These are phyloP conservation scores for Zygothrica quintamaculata DNA, from an alignment of 2,888 invertebrate genomes.

Conservation along the genomic window DNA sequence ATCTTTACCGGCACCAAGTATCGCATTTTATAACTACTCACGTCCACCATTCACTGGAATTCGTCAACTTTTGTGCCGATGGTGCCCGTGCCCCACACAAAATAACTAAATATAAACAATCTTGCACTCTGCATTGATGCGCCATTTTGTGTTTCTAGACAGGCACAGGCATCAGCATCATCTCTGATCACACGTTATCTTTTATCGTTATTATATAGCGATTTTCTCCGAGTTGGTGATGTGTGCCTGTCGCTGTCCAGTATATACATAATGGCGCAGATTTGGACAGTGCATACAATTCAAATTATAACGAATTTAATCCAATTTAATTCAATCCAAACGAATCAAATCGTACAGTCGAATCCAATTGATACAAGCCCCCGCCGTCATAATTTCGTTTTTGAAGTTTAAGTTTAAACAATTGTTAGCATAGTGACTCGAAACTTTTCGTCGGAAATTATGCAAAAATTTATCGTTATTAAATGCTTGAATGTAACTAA, in stretches of 20 bases:
- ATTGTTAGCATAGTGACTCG: constrained; percentile 30
- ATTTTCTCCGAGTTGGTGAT: constrained; percentile 8
- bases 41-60: constrained; percentile 49
- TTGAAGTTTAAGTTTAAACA: constrained; percentile 13
- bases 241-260: constrained; percentile 18
- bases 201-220: no score
- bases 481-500: constrained; percentile 15
- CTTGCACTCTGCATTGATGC: constrained; percentile 36
- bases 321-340: constrained; percentile 4
- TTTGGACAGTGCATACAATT: constrained; percentile 29
- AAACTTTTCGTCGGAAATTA: constrained; percentile 28
- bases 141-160: constrained; percentile 29
- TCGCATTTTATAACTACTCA: constrained; percentile 61
- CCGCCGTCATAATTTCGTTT: constrained; percentile 13
- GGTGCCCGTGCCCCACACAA: constrained; percentile 29
- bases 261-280: constrained; percentile 35
- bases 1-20: constrained; percentile 51
- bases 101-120: constrained; percentile 5
- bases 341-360: no score
- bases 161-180: no score
- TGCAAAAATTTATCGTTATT: constrained; percentile 50
- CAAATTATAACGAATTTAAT: no score
- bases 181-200: no score
- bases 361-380: background rate
- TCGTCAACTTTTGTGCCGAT: constrained; percentile 48